phyloP scores from a whole-genome alignment of 2,888 invertebrate genomes.

The Hyalella azteca region DNA sequence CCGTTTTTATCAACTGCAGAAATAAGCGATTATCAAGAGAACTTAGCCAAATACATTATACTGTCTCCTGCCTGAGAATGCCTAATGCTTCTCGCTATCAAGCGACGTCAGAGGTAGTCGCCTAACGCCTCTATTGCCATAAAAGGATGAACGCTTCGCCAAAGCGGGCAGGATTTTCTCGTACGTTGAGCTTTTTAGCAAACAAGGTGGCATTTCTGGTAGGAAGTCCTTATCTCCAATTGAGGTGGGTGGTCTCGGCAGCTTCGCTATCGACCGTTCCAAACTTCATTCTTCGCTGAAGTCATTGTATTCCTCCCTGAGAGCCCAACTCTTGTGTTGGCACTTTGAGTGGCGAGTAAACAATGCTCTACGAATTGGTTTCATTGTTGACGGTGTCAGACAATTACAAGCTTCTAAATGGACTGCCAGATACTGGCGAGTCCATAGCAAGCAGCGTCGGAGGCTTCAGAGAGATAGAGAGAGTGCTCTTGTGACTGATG shows the following conservation, averaged over 20 bases:
- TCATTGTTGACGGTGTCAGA: conserved; percentile 32
- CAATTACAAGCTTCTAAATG: conserved; percentile 36
- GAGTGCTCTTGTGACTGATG: conserved; percentile 25
- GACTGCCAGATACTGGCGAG: conserved; percentile 3
- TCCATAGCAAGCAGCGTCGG: not conserved
- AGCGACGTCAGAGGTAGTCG: not conserved
- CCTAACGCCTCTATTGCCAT: not conserved
- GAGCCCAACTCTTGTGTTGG: not conserved
- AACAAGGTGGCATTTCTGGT: conserved; percentile 24
- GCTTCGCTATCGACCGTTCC: not conserved
- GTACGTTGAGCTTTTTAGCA: conserved; percentile 18
- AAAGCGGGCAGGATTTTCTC: not conserved
- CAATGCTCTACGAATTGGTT: conserved; percentile 15
- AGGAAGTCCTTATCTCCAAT: conserved; percentile 26
- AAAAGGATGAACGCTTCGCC: not conserved
- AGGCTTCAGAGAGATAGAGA: not conserved
- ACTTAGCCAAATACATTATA: too few species aligned
- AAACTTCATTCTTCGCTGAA: not conserved
- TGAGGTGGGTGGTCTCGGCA: not conserved
- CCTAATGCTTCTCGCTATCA: too few species aligned
- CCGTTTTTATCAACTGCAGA: too few species aligned
- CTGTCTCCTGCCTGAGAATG: too few species aligned
- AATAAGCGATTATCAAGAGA: too few species aligned
- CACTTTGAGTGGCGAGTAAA: conserved; percentile 15
- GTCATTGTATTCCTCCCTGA: conserved; percentile 6